phyloP scores from a whole-genome alignment of 2,113 vertebrate genomes.

The Capreolus pygargus region DNA sequence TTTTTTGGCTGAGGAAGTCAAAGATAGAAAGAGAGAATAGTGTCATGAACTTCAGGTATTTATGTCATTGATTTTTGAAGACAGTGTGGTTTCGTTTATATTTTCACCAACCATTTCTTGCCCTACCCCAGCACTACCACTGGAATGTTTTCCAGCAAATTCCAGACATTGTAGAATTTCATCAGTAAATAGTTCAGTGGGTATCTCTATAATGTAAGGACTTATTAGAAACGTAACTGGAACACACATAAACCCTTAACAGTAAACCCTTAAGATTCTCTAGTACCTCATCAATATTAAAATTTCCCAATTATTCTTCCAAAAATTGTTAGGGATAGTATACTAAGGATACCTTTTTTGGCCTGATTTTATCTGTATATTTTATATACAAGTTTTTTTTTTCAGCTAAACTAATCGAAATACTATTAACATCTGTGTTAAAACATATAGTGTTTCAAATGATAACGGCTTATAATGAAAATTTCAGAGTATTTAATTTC shows the following conservation, averaged over 20 bases:
- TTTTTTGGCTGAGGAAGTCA: not conserved
- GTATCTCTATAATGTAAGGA: not conserved
- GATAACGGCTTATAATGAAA: not conserved
- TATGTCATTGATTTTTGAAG: not conserved
- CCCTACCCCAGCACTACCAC: rapidly evolving
- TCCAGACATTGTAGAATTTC: not conserved
- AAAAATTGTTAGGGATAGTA: not conserved
- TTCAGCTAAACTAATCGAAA: not conserved
- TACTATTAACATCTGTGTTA: not conserved
- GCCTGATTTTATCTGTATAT: not conserved
- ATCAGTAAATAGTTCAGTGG: not conserved
- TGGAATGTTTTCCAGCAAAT: not conserved
- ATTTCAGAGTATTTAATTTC: not conserved
- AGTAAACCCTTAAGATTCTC: not conserved
- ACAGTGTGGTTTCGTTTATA: not conserved
- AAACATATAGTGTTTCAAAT: not conserved
- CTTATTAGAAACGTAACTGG: not conserved
- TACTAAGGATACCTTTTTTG: not conserved
- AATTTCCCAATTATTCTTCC: not conserved
- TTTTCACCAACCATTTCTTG: not conserved
- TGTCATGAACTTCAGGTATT: not conserved
- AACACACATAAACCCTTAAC: not conserved
- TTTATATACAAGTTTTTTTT: not conserved
- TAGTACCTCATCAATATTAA: not conserved
- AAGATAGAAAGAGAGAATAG: not conserved